phyloP scores from a whole-genome alignment of 1,140 invertebrate genomes.

The Apis laboriosa region DNA sequence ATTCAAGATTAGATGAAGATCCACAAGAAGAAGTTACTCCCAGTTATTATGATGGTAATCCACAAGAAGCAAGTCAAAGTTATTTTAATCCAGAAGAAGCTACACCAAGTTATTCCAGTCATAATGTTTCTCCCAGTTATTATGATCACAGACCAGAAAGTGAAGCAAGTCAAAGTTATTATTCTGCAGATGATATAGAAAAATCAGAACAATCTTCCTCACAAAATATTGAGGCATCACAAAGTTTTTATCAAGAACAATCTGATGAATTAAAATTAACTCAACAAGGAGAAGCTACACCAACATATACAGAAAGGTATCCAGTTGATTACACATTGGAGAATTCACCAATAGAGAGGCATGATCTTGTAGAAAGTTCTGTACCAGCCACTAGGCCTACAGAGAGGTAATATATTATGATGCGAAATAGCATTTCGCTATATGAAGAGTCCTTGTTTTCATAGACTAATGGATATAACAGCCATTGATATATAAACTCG shows the following conservation, averaged over 20 bases:
- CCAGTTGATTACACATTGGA: slow-evolving; percentile 75
- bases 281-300: slow-evolving; percentile 74
- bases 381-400: slow-evolving; percentile 72
- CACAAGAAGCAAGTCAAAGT: slow-evolving; percentile 74
- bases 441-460: slow-evolving; percentile 36
- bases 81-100: slow-evolving; percentile 74
- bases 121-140: slow-evolving; percentile 73
- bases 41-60: slow-evolving; percentile 73
- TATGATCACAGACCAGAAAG: slow-evolving; percentile 73
- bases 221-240: slow-evolving; percentile 75
- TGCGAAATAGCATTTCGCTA: slow-evolving; percentile 29
- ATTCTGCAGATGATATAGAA: slow-evolving; percentile 71
- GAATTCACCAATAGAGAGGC: slow-evolving; percentile 77
- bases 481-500: slow-evolving; percentile 51
- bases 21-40: slow-evolving; percentile 73
- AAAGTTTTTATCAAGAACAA: slow-evolving; percentile 76
- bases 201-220: slow-evolving; percentile 63
- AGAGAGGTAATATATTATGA: slow-evolving; percentile 76
- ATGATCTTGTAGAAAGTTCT: slow-evolving; percentile 78
- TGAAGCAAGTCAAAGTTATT: slow-evolving; percentile 77
- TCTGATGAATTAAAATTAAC: slow-evolving; percentile 64
- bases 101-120: slow-evolving; percentile 72
- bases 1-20: slow-evolving; percentile 68
- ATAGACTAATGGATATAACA: slow-evolving; percentile 49
- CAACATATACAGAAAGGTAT: slow-evolving; percentile 75